Base-by-base conservation (phyloP, 2,113 vertebrate species). In the Hippocampus mohnikei region DNA sequence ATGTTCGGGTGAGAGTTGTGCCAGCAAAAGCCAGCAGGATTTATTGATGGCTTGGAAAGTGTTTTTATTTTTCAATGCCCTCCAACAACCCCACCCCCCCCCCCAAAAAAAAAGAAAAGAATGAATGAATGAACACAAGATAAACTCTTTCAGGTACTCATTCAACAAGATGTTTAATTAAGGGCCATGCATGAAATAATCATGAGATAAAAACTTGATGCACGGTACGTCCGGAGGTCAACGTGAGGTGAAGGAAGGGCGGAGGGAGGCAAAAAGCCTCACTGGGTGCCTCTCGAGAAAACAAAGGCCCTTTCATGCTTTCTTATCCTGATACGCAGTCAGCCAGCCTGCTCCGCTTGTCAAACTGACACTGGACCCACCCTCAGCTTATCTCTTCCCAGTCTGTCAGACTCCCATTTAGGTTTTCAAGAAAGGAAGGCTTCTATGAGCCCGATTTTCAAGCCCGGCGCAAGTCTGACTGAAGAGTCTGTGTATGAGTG, bases 301-400 rank as follows among this genome's bases (percentile, higher is more conserved):
- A 88, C 83, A 88, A 84, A 85, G 77, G 37, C 40, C 71, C 80
- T 84, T 83, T 89, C 70, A 82, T 65, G 64, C 2, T 8, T 29
- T 42, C 65, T 72, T 40, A 64, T 69, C 64, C 72, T 21, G 16
- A 25, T 58, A 55, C 44, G 12, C 74, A 83, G 83, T 70, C 76
- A 55, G 72, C 33, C 75, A 78, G 77, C 63, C 76, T 60, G 70
- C 27, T 72, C 58, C 20, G 23, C 56, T 11, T 13, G 76, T 84
- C 82, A 84, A 84, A 72, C 68, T 56, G 81, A 84, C 76, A 87
- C 69, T 63, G 68, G 82, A 84, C 33, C 33, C 33, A 83, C 67
- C 66, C 75, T 73, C 72, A 67, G 65, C 72, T 87, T 87, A 88
- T 88, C 86, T 76, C 41, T 73, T 40, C 66, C 42, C 63, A 71